Percentiles rank a stretch among this genome's conserved stretches.
Conservation (phyloP, 2,797 vertebrate species). For the Neopelma chrysocephalum region DNA sequence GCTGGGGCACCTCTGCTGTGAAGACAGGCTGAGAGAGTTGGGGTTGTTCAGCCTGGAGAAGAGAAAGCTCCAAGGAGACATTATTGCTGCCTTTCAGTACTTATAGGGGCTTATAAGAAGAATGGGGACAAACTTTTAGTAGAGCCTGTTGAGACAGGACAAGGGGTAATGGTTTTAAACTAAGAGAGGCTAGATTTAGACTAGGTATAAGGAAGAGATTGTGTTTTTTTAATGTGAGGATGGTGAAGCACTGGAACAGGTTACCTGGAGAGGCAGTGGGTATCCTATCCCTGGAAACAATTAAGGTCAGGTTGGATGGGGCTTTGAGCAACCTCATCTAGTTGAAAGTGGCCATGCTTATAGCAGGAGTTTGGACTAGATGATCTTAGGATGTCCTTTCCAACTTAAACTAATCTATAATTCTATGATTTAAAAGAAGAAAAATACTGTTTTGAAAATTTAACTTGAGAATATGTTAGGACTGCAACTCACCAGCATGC, state of each 20-base stretch:
- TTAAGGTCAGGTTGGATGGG: background rate
- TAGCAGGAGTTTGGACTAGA: background rate
- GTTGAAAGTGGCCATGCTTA: background rate
- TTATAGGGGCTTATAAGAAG: background rate
- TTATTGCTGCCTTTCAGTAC: background rate
- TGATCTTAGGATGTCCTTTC: background rate
- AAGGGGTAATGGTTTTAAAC: background rate
- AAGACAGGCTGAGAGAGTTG: background rate
- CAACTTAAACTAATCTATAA: background rate
- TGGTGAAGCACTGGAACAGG: background rate
- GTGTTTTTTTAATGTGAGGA: background rate
- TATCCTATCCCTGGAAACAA: background rate
- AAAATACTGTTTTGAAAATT: background rate
- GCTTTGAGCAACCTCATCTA: background rate
- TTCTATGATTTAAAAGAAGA: background rate
- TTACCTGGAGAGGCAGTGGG: background rate
- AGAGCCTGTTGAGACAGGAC: background rate
- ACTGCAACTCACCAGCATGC: background rate
- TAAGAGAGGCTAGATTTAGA: background rate
- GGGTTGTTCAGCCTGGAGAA: background rate
- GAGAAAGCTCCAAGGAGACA: background rate
- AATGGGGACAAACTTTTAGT: background rate
- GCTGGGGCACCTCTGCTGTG: background rate
- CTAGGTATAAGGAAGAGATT: background rate
- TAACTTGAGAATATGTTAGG: background rate